phyloP scores from a whole-genome alignment of 2,113 vertebrate genomes.

The Pteronura brasiliensis region DNA sequence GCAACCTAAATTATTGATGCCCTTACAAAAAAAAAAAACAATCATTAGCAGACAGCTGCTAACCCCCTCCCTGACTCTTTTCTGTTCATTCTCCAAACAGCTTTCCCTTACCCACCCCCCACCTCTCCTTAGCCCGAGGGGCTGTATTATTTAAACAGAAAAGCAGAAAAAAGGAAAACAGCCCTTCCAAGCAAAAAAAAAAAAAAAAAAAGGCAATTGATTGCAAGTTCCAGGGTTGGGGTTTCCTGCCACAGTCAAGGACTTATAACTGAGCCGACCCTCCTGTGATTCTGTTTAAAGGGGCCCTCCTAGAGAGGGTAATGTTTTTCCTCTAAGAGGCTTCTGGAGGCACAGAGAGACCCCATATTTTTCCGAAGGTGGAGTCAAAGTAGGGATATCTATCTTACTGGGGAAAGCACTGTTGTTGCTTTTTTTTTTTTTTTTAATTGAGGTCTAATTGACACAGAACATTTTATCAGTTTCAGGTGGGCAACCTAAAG shows the following conservation, averaged over 20 bases:
- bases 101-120: neutral
- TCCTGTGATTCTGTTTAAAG: neutral
- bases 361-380: neutral
- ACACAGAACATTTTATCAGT: neutral
- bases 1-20: constrained; percentile 57
- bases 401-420: neutral
- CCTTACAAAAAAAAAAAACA: neutral
- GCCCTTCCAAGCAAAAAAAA: neutral
- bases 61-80: neutral
- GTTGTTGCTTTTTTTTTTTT: neutral
- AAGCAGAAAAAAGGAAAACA: neutral
- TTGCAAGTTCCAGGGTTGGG: neutral
- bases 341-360: neutral
- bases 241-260: neutral
- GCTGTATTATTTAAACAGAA: neutral
- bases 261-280: neutral
- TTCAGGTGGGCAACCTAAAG: neutral
- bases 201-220: neutral
- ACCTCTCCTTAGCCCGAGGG: neutral
- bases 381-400: neutral
- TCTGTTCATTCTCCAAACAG: neutral
- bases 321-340: neutral
- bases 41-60: constrained; percentile 40
- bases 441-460: neutral
- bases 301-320: too few species aligned